Base-by-base conservation (phyloP, 2,113 vertebrate species). In the Solea solea region DNA sequence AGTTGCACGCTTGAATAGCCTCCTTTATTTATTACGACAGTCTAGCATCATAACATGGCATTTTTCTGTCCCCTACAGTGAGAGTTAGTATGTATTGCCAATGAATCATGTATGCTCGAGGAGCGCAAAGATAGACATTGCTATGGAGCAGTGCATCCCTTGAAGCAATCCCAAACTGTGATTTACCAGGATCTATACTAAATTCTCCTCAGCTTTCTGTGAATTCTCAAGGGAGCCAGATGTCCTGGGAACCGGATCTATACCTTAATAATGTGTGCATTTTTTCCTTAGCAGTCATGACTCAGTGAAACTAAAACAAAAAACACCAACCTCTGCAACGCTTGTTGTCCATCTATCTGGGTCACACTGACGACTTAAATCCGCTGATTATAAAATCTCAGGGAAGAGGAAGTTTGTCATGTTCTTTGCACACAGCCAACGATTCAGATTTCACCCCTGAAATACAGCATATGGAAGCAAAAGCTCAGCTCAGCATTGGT, bases 341-440 rank as follows among this genome's bases (percentile, higher is more conserved):
- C 72, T 83, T 81, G 81, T 74, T 60, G 4, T 78, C 78, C 71
- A 88, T 89, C 81, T 90, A 89, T 90, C 80, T 82, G 76, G 86
- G 76, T 87, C 83, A 83, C 21, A 6, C 57, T 74, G 82, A 89
- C 86, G 84, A 85, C 69, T 77, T 80, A 69, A 81, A 77, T 81
- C 63, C 72, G 55, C 64, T 81, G 63, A 69, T 81, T 59, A 68
- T 76, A 54, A 21, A 72, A 67, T 82, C 52, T 80, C 59, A 25
- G 11, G 61, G 42, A 64, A 46, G 46, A 58, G 34, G 7, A 66
- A 52, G 79, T 83, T 48, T 72, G 52, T 78, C 72, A 74, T 64
- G 34, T 55, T 27, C 41, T 59, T 40, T 27, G 50, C 56, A 59
- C 13, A 25, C 42, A 69, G 72, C 25, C 60, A 64, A 52, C 59